Base-by-base conservation (phyloP, 2,888 invertebrate genomes). In the Hybos culiciformis region DNA sequence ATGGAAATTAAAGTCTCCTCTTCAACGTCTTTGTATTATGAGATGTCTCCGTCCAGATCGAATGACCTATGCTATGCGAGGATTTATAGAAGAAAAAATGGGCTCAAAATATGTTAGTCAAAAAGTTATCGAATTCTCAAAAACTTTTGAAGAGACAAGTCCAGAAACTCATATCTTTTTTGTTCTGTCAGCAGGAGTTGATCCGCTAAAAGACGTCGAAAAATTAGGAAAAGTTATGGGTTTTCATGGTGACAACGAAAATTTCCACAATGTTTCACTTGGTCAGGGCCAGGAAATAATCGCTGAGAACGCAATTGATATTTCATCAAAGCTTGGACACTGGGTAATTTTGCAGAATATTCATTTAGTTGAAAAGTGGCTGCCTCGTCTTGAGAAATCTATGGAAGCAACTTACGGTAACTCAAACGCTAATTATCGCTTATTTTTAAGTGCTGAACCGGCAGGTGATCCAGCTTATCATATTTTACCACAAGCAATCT, bases 271-370 rank as follows among this genome's bases (percentile, higher is more conserved):
- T 54, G 85, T 94, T 4, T 92, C 93, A 0, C 67, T 94, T 26
- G 94, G 94, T 1, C 93, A 94, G 65, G 94, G 94, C 1, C 94
- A 94, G 61, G 93, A 94, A 66, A 69, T 83, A 3, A 84, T 93
- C 1, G 94, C 94, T 0, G 93, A 94, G 60, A 74, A 76, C 50
- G 86, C 90, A 0, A 82, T 94, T 75, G 78, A 80, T 37, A 58
- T 78, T 1, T 85, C 90, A 0, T 74, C 84, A 0, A 68, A 64
- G 31, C 59, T 75, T 29, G 93, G 93, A 0, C 84, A 93, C 56
- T 94, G 94, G 94, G 92, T 93, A 15, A 84, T 94, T 45, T 42
- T 94, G 36, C 82, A 93, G 70, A 94, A 94, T 62, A 80, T 94
- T 45, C 94, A 94, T 67, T 72, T 94, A 47, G 93, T 94, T 0